Base-by-base conservation (phyloP, 23 tunicate species). In the Styela plicata region DNA sequence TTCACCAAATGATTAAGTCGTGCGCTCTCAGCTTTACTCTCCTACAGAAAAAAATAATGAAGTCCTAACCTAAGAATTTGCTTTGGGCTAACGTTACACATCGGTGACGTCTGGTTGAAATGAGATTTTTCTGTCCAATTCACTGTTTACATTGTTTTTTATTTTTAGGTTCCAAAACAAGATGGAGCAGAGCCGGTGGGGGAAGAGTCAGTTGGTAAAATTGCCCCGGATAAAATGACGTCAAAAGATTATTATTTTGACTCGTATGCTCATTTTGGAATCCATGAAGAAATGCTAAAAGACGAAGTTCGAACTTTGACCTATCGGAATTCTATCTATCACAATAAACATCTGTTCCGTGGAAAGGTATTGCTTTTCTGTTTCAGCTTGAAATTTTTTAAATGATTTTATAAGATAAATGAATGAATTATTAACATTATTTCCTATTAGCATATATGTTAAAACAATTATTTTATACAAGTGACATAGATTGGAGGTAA, bases 221-320 rank as follows among this genome's bases (percentile, higher is more conserved):
- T 91, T 57, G 87, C 92, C 68, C 98, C 96, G 18, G 87, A 95
- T 23, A 85, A 95, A 65, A 95, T 89, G 96, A 95, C 99, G 2
- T 95, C 99, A 29, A 90, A 90, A 74, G 99, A 95, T 85, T 95
- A 95, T 86, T 95, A 95, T 80, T 95, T 95, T 84, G 99, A 95
- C 65, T 89, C 96, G 23, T 95, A 95, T 79, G 99, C 99, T 26
- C 99, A 95, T 74, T 95, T 95, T 86, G 99, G 99, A 29, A 95
- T 95, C 36, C 99, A 95, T 71, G 99, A 95, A 86, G 99, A 95
- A 87, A 95, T 95, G 99, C 73, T 95, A 64, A 95, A 95, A 69
- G 99, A 95, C 76, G 99, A 95, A 90, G 99, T 95, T 35, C 73
- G 99, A 73, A 95, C 99, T 18, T 34, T 86, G 74, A 95, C 99